phyloP scores from a whole-genome alignment of 2,797 vertebrate genomes.

The Thamnophis elegans region DNA sequence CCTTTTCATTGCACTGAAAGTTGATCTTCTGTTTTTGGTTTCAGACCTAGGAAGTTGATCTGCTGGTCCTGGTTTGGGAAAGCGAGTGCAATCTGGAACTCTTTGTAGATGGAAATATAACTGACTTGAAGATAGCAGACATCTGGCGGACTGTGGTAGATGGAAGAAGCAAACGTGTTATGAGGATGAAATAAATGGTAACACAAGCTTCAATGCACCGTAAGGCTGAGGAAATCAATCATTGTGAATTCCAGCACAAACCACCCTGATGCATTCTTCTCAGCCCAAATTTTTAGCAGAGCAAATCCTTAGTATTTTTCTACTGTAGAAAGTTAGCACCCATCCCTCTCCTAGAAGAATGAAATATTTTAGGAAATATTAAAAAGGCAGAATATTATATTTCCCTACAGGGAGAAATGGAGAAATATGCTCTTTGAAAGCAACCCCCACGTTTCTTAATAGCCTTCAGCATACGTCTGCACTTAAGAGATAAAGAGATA shows the following conservation, averaged over 20 bases:
- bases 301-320: neutral
- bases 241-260: neutral
- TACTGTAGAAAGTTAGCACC: neutral
- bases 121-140: neutral
- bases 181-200: neutral
- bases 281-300: neutral
- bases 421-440: too few relatives aligned
- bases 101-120: conserved; percentile 8
- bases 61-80: conserved; percentile 16
- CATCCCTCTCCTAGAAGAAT: too few relatives aligned
- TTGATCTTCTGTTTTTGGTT: conserved; percentile 22
- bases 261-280: neutral
- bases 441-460: too few relatives aligned
- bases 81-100: conserved; percentile 21
- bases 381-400: too few relatives aligned
- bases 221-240: neutral
- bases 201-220: neutral
- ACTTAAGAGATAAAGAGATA: too few relatives aligned
- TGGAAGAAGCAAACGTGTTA: neutral
- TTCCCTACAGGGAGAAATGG: too few relatives aligned
- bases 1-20: neutral
- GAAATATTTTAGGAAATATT: too few relatives aligned
- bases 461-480: too few relatives aligned
- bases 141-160: neutral
- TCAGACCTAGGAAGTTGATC: conserved; percentile 32